These are phyloP conservation scores for Edolisoma coerulescens DNA, from an alignment of 2,113 vertebrate species.

Conservation along the genomic window DNA sequence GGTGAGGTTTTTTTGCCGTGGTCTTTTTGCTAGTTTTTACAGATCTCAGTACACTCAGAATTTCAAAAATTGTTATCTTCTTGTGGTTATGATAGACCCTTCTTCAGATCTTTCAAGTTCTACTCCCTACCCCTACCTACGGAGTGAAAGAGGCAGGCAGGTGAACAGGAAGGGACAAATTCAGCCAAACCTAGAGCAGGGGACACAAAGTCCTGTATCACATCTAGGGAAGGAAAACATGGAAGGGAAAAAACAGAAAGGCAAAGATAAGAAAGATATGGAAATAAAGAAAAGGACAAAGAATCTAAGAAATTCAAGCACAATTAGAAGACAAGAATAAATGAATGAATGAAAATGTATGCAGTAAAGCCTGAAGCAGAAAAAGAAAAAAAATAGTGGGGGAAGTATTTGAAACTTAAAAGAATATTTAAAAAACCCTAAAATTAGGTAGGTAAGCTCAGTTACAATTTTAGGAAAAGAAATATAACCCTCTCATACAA, in stretches of 20 bases:
- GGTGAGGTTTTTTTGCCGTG: background rate
- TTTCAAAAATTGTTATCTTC: background rate
- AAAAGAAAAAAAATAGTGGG: background rate
- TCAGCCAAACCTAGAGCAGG: fast-evolving
- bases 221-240: background rate
- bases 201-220: background rate
- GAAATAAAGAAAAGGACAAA: background rate
- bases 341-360: background rate
- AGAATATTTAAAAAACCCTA: background rate
- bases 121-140: background rate
- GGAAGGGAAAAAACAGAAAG: background rate
- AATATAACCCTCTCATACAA: background rate
- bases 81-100: background rate
- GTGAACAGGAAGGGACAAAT: background rate
- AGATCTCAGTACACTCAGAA: background rate
- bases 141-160: background rate
- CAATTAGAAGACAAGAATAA: background rate
- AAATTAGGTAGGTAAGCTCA: background rate
- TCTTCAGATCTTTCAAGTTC: background rate
- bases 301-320: background rate
- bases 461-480: background rate
- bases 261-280: background rate
- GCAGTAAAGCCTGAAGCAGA: background rate
- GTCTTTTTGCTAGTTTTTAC: background rate
- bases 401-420: background rate